Conservation (phyloP, 2,113 vertebrate genomes). For the Phainopepla nitens region DNA sequence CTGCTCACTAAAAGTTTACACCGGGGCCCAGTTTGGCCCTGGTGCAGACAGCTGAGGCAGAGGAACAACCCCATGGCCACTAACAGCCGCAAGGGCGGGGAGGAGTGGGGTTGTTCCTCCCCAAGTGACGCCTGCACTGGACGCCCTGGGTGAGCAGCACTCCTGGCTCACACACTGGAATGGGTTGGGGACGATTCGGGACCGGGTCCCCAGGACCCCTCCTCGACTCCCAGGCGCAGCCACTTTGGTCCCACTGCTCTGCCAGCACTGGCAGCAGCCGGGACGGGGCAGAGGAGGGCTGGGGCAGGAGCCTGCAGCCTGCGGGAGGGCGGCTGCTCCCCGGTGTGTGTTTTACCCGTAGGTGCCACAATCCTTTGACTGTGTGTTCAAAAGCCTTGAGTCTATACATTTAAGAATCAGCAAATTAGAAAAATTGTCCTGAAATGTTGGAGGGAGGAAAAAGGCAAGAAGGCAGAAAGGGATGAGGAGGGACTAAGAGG, state of each 20-base stretch:
- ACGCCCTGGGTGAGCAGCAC: not conserved
- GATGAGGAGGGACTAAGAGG: not conserved
- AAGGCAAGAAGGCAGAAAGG: conserved; percentile 1
- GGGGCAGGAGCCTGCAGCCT: not conserved
- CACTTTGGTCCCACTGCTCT: not conserved
- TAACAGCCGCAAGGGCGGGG: not conserved
- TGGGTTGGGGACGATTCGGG: not conserved
- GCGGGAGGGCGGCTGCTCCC: not conserved
- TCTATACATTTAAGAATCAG: conserved; percentile 52
- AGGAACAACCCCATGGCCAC: not conserved
- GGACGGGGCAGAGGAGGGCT: not conserved
- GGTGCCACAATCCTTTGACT: conserved; percentile 53
- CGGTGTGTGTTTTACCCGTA: conserved; percentile 49
- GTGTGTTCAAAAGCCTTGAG: conserved; percentile 54
- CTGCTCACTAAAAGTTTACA: not conserved
- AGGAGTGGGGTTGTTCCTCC: not conserved
- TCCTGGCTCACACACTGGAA: not conserved
- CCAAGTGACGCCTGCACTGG: not conserved
- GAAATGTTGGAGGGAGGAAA: conserved; percentile 27
- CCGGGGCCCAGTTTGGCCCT: not conserved
- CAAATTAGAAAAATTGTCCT: conserved; percentile 65
- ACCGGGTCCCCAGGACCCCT: not conserved
- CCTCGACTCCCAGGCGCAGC: not conserved
- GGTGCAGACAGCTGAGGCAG: not conserved
- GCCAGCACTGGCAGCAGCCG: not conserved